Base-by-base conservation (phyloP, 2,113 vertebrate species). In the Platysternon megacephalum region DNA sequence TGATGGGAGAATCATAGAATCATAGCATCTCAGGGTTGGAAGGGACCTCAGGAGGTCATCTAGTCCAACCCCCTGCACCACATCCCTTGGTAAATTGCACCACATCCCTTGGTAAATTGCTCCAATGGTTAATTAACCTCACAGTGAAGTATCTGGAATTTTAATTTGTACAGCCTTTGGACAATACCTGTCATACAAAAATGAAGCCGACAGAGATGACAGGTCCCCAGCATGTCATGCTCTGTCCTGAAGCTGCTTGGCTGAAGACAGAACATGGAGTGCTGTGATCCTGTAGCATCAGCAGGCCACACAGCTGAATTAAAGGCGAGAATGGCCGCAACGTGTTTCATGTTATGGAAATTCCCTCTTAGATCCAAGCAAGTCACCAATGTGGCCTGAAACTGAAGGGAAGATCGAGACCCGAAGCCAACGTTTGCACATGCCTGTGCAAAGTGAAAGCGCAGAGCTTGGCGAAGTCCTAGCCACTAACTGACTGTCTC, bases 171-270 rank as follows among this genome's bases (percentile, higher is more conserved):
- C 85, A 87, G n/a, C 44, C 14, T 58, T 35, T 56, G 35, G 53
- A 48, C 58, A 68, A 19, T 17, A 9, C 32, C 61, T 68, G n/a
- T 68, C 16, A 68, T 9, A 35, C 61, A 87, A 56, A 3, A 8
- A 46, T 39, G 68, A 39, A 74, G 21, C 8, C 17, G 19, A 44
- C 39, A 74, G n/a, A 26, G 21, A 44, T 44, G 42, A 46, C 11
- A 26, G 39, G 72, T 44, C 21, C 17, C 24, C 74, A 78, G 42
- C 6, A 11, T 61, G 78, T 0, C 17, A 2, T 82, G n/a, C 48
- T 85, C 58, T 42, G 72, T 29, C 84, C 65, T 1, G 0, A 52
- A 39, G 55, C 78, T 0, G 1, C 82, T 58, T 1, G 2, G 72
- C 2, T 1, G 35, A 13, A 14, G 79, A 39, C 51, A 49, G 35